Percentiles rank a stretch among this genome's conserved stretches.
Evolutionary conservation across 2,888 invertebrate genomes (phyloP).

Genomic region (Plebejus anna): DNA sequence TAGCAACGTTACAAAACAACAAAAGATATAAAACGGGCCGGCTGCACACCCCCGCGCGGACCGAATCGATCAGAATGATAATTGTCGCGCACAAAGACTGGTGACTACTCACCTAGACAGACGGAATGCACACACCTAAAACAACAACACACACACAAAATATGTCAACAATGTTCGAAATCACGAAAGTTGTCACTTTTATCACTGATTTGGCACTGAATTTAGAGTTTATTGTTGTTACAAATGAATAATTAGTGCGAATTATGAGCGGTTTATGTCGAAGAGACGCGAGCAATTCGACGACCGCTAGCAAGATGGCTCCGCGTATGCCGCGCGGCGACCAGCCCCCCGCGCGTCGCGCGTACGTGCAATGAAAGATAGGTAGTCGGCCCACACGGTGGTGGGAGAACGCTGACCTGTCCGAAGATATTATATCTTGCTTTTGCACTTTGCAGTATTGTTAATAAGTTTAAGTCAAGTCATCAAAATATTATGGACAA

Average conservation of each 20-base stretch:
- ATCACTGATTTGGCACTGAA: slow-evolving; percentile 45
- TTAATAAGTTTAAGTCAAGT: not conserved
- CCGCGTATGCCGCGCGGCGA: slow-evolving; percentile 60
- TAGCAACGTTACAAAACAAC: slow-evolving; percentile 74
- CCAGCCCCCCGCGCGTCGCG: slow-evolving; percentile 63
- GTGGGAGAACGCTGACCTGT: slow-evolving; percentile 49
- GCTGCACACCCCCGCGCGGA: slow-evolving; percentile 71
- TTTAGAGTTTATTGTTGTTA: slow-evolving; percentile 50
- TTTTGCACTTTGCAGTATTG: not conserved
- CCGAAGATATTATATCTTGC: slow-evolving; percentile 46
- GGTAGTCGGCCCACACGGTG: slow-evolving; percentile 63
- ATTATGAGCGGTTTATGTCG: slow-evolving; percentile 67
- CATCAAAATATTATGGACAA: not conserved
- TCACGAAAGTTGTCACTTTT: slow-evolving; percentile 50
- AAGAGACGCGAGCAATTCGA: slow-evolving; percentile 74
- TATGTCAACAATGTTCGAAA: slow-evolving; percentile 56
- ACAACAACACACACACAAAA: slow-evolving; percentile 65
- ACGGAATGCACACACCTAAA: slow-evolving; percentile 69
- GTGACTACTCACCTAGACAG: slow-evolving; percentile 73
- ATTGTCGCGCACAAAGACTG: slow-evolving; percentile 78
- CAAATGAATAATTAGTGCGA: slow-evolving; percentile 73
- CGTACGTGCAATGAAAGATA: slow-evolving; percentile 81
- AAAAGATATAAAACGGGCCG: slow-evolving; percentile 76
- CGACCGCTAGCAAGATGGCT: slow-evolving; percentile 78
- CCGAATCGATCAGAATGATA: slow-evolving; percentile 77